phyloP scores from a whole-genome alignment of 2,797 vertebrate genomes.

The Graptemys geographica region DNA sequence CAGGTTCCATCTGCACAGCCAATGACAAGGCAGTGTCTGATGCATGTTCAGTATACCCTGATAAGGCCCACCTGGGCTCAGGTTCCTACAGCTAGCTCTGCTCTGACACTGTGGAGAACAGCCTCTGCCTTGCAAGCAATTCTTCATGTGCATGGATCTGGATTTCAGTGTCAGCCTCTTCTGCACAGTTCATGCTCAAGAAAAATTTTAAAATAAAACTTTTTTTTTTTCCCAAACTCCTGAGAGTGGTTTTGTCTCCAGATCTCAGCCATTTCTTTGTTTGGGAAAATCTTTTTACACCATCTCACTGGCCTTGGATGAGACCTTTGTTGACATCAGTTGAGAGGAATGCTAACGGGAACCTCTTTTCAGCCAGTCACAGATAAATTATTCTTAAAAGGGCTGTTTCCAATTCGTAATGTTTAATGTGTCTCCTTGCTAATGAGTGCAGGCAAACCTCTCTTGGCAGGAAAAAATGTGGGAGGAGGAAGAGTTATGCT shows the following conservation, averaged over 20 bases:
- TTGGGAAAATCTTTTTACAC: slow-evolving; percentile 30
- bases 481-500: not conserved
- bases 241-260: not conserved
- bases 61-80: not conserved
- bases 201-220: not conserved
- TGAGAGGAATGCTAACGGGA: not conserved
- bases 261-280: slow-evolving; percentile 18
- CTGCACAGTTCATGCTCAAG: not conserved
- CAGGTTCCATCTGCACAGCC: not conserved
- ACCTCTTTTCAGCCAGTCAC: slow-evolving; percentile 10
- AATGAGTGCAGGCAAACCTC: not conserved
- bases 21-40: not conserved
- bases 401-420: slow-evolving; percentile 18
- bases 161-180: not conserved
- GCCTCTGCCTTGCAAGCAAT: not conserved
- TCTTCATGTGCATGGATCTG: not conserved
- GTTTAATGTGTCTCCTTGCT: not conserved
- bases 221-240: not conserved
- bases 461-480: not conserved
- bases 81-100: not conserved
- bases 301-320: slow-evolving; percentile 1
- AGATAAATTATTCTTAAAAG: not conserved
- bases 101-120: not conserved
- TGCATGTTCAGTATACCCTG: not conserved
- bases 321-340: not conserved